Evolutionary conservation across 2,888 invertebrate species (phyloP), one percentile per base, ranked within the genome.

Genomic region (Nymphalis polychloros): DNA sequence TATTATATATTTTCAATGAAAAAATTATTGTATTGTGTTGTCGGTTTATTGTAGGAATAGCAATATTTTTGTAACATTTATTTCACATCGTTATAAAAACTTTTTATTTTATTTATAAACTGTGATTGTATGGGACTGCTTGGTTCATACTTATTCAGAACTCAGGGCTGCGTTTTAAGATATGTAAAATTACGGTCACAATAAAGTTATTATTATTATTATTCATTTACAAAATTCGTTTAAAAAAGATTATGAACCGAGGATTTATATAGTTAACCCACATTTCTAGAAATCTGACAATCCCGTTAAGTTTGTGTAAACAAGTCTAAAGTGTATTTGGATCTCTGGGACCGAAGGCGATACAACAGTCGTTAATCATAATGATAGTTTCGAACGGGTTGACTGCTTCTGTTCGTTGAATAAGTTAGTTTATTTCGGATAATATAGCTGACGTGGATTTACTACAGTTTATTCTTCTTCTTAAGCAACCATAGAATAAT

Each of bases 351-450:
- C 72, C 72, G 69, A 63, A 70, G 70, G 69, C 70, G 69, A 69
- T 69, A 72, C 68, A 73, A 71, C 64, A 72, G 69, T 72, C 73
- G 75, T 75, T 73, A 75, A 73, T 75, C 75, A 75, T 71, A 63
- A 71, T 62, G 67, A 73, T 72, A 75, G 73, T 72, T 71, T 52
- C 63, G 59, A 73, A 71, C 68, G 69, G 72, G 70, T 72, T 73
- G 72, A 69, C 69, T 71, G 72, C 71, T 68, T 71, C 65, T 16
- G 53, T 70, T 65, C 53, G 67, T 57, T 59, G 64, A 61, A 63
- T 50, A 72, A 73, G 64, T 72, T 70, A 73, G 67, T 72, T 72
- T 73, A 71, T 72, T 72, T 63, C 59, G 67, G 62, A 69, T 64
- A 67, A 60, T 73, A 70, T 69, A 57, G 23, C 50, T 50, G 19